phyloP scores from a whole-genome alignment of 2,888 invertebrate genomes.

The Argyra leucocephala region DNA sequence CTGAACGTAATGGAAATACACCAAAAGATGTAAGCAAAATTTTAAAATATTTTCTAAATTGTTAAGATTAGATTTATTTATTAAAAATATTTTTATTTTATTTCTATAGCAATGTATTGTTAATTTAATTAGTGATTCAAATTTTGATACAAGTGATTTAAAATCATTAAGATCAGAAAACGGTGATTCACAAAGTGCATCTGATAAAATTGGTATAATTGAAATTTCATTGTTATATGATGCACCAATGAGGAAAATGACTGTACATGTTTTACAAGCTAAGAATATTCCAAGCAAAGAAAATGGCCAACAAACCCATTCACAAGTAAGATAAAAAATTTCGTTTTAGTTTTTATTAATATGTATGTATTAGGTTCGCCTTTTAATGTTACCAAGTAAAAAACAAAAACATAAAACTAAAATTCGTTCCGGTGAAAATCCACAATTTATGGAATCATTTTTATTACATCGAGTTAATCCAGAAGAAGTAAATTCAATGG shows the following conservation, averaged over 20 bases:
- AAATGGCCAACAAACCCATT: slow-evolving; percentile 57
- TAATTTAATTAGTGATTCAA: slow-evolving; percentile 43
- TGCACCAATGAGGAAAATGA: slow-evolving; percentile 84
- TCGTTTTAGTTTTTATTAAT: not conserved
- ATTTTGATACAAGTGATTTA: slow-evolving; percentile 43
- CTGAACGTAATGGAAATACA: slow-evolving; percentile 53
- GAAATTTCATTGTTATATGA: slow-evolving; percentile 85
- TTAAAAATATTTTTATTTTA: slow-evolving; percentile 17
- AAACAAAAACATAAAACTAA: slow-evolving; percentile 93
- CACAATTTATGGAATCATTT: slow-evolving; percentile 86
- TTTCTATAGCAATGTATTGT: slow-evolving; percentile 45
- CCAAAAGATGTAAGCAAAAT: slow-evolving; percentile 52
- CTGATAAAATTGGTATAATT: slow-evolving; percentile 60
- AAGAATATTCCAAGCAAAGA: slow-evolving; percentile 65
- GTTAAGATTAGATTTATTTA: not conserved
- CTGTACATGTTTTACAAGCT: slow-evolving; percentile 82
- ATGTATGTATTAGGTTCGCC: slow-evolving; percentile 55
- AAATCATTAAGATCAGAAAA: slow-evolving; percentile 42
- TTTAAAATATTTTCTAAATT: slow-evolving; percentile 5
- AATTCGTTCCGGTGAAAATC: slow-evolving; percentile 80
- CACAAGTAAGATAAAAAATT: slow-evolving; percentile 49
- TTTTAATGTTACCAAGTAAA: slow-evolving; percentile 80
- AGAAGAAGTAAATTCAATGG: slow-evolving; percentile 90
- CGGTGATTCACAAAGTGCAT: slow-evolving; percentile 40
- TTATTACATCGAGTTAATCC: slow-evolving; percentile 83